A percentile compares a stretch with the other conserved stretches of the same genome.
Evolutionary conservation across 2,888 invertebrate species (phyloP).

Genomic region (Enoplolaimus lenunculus): DNA sequence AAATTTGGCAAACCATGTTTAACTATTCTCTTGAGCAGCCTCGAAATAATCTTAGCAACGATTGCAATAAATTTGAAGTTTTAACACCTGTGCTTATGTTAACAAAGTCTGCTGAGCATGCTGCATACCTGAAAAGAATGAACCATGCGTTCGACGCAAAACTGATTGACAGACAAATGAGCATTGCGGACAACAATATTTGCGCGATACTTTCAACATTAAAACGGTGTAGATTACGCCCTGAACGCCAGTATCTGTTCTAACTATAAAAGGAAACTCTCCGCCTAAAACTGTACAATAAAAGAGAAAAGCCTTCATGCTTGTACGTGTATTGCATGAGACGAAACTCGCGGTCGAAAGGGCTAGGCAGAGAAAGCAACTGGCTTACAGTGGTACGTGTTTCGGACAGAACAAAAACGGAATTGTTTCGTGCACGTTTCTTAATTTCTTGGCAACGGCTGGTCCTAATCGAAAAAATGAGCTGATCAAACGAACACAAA

Average conservation of each 20-base stretch:
- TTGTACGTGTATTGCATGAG: conserved; percentile 1
- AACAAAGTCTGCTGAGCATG: too few species aligned
- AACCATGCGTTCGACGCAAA: neutral
- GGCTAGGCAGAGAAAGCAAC: neutral
- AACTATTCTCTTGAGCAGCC: neutral
- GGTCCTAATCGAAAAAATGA: neutral
- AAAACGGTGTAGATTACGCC: neutral
- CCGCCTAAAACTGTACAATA: conserved; percentile 4
- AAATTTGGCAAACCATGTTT: neutral
- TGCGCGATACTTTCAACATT: conserved; percentile 1
- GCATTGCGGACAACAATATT: neutral
- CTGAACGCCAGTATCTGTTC: neutral
- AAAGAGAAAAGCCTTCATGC: neutral
- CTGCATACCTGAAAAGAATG: neutral
- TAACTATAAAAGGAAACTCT: conserved; percentile 5
- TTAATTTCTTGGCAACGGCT: neutral
- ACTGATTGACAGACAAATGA: neutral
- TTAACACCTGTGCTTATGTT: too few species aligned
- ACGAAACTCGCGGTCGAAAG: neutral
- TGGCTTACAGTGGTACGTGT: neutral
- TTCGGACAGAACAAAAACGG: neutral
- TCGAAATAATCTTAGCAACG: neutral
- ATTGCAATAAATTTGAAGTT: neutral
- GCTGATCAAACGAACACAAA: too few species aligned
- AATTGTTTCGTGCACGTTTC: neutral